These are phyloP conservation scores for Micromesistius poutassou DNA, from an alignment of 2,797 vertebrate species.

Conservation along the genomic window DNA sequence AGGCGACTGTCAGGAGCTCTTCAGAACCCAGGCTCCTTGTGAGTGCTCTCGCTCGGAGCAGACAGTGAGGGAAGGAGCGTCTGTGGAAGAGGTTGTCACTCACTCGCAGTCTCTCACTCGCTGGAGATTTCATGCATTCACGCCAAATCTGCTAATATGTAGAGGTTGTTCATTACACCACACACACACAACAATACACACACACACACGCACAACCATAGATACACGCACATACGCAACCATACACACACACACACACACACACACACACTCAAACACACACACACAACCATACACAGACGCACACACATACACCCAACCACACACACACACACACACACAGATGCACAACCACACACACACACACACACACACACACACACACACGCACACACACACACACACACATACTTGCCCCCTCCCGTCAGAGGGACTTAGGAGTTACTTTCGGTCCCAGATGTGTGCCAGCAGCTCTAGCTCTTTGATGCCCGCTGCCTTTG, in stretches of 20 bases:
- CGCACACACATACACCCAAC: background rate
- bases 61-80: background rate
- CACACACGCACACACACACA: background rate
- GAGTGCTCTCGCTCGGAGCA: background rate
- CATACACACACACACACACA: background rate
- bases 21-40: background rate
- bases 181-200: background rate
- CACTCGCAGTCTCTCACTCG: background rate
- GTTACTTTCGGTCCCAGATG: constrained; percentile 2
- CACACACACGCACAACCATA: background rate
- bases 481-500: constrained; percentile 7
- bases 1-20: background rate
- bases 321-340: background rate
- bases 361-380: background rate
- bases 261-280: background rate
- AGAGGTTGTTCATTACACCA: background rate
- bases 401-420: background rate
- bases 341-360: background rate
- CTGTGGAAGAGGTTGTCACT: background rate
- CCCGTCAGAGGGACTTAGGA: background rate
- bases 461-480: background rate
- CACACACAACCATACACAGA: too few species aligned
- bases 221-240: background rate
- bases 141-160: background rate
- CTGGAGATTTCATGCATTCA: background rate